Evolutionary conservation across 2,888 invertebrate genomes (phyloP), one percentile per base, ranked within the genome.

Genomic region (Syrphus vitripennis): DNA sequence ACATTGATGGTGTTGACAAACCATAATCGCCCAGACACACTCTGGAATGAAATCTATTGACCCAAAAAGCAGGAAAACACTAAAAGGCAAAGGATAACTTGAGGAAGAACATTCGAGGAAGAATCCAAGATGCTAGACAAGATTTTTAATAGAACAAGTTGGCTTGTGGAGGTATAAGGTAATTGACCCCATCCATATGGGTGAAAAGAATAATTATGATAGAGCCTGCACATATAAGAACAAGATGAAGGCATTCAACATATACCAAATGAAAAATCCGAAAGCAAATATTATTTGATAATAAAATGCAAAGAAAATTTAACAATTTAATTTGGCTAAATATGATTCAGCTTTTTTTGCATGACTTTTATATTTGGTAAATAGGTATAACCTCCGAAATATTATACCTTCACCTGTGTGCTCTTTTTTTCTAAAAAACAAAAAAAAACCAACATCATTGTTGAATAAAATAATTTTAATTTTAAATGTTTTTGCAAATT

Each of bases 401-500:
- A n/a, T 3, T 12, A 4, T 48, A 12, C 7, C 9, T 7, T 31
- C 9, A 1, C 4, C 12, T 26, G 6, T n/a, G 9, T 53, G 31
- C 10, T 31, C 1, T 55, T 16, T 4, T 29, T 55, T 55, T 16
- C 4, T 31, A 29, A 31, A 55, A 29, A 14, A 34, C 29, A 29
- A 31, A 55, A 29, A 14, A 34, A 59, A 59, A 37, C 3, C 21
- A 59, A 37, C 34, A 21, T 59, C 37, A 37, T 37, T 29, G 63
- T 29, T 63, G 19, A 63, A 29, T 42, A 26, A 42, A 63, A 42
- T 16, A n/a, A 42, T 63, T 63, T 63, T 63, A 63, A 63, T 63
- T 63, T 26, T 16, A 65, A 48, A 45, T 65, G 65, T 65, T 48
- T n/a, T 31, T 63, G 16, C 40, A 59, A 37, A 40, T 53, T 37